phyloP scores from a whole-genome alignment of 92 coral and sea anemone genomes.

The Paragorgia papillata region DNA sequence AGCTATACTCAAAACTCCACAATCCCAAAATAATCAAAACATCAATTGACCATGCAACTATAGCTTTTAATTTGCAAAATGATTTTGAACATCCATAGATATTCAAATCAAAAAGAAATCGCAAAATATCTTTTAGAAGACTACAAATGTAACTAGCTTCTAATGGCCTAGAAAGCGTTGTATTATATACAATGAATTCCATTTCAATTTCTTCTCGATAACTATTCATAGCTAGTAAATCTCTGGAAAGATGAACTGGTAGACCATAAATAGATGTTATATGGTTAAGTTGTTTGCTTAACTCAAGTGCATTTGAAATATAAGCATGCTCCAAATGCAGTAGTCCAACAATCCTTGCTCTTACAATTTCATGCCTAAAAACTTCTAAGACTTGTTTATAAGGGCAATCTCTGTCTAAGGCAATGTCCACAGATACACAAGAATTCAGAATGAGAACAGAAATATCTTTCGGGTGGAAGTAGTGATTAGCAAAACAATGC shows the following conservation, averaged over 20 bases:
- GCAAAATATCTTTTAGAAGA: constrained; percentile 32
- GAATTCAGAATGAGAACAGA: constrained; percentile 19
- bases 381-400: background rate
- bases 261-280: constrained; percentile 58
- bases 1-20: background rate
- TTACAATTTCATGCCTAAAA: background rate
- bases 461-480: background rate
- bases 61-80: background rate
- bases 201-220: constrained; percentile 70
- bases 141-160: constrained; percentile 25
- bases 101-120: constrained; percentile 48
- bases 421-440: background rate
- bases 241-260: constrained; percentile 65
- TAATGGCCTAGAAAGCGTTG: constrained; percentile 15
- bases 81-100: background rate
- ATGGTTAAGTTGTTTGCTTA: constrained; percentile 47
- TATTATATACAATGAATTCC: constrained; percentile 38
- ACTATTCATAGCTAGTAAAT: constrained; percentile 75
- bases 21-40: constrained; percentile 68
- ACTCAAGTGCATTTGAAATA: constrained; percentile 36
- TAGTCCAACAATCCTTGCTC: constrained; percentile 66
- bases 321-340: constrained; percentile 46
- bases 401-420: background rate
- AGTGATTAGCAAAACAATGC: background rate
- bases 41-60: constrained; percentile 21